Evolutionary conservation across 2,888 invertebrate genomes (phyloP).

Genomic region (Hirudinaria manillensis): DNA sequence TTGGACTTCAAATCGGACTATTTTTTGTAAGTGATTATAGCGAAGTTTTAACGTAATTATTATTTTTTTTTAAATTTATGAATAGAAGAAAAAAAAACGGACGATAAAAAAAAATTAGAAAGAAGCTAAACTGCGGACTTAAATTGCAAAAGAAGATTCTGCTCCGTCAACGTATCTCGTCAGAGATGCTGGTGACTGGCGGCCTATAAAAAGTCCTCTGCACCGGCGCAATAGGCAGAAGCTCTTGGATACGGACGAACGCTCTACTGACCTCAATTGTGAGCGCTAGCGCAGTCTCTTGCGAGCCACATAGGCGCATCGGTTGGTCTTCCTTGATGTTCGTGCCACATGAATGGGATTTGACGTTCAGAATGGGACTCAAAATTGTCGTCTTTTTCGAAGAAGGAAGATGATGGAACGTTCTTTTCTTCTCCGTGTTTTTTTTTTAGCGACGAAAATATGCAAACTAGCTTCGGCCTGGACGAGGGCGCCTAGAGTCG

Average conservation of each 20-base stretch:
- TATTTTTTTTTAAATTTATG: too few species aligned
- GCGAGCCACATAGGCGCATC: constrained; percentile 2
- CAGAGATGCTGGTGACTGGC: neutral
- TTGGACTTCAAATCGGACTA: neutral
- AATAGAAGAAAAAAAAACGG: too few species aligned
- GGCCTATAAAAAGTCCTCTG: constrained; percentile 21
- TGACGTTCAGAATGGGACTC: too few species aligned
- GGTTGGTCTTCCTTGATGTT: constrained; percentile 3
- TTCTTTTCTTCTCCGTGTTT: neutral
- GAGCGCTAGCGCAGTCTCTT: neutral
- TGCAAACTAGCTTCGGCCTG: neutral
- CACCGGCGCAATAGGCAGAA: constrained; percentile 10
- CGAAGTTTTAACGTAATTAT: too few species aligned
- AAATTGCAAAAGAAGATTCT: too few species aligned
- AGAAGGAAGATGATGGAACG: too few species aligned
- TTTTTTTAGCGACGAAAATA: neutral
- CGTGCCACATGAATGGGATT: neutral
- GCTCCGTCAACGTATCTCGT: neutral
- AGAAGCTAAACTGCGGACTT: too few species aligned
- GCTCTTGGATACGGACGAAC: constrained; percentile 22
- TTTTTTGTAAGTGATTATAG: too few species aligned
- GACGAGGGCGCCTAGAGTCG: neutral
- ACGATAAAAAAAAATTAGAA: too few species aligned
- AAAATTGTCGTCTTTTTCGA: too few species aligned
- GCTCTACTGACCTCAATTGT: constrained; percentile 17